A percentile compares a stretch with the other conserved stretches of the same genome.
Evolutionary conservation across 1,140 invertebrate genomes (phyloP).

Genomic region (Asobara japonica): DNA sequence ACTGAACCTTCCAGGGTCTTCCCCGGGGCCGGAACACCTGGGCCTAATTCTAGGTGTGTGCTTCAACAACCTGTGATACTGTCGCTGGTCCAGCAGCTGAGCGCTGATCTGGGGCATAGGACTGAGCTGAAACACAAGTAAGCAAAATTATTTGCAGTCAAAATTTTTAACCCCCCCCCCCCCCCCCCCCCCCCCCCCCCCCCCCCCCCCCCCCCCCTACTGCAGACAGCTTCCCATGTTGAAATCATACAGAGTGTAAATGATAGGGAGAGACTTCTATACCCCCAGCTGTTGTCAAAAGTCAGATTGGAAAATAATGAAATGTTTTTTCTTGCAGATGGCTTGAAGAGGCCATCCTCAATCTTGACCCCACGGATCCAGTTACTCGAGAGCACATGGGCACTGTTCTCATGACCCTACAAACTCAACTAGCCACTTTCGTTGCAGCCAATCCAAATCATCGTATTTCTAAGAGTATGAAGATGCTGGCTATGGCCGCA

Average conservation of each 20-base stretch:
- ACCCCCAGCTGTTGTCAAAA: too few relatives aligned
- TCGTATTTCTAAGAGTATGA: conserved; percentile 75
- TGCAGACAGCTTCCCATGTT: too few relatives aligned
- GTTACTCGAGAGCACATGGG: conserved; percentile 85
- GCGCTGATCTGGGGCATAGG: conserved; percentile 83
- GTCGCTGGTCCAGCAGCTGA: conserved; percentile 92
- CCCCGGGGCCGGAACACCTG: conserved; percentile 70
- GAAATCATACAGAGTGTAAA: too few relatives aligned
- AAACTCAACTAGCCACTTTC: conserved; percentile 78
- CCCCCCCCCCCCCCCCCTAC: too few relatives aligned
- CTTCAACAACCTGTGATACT: conserved; percentile 85
- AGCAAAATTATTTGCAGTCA: too few relatives aligned
- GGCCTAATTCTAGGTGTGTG: conserved; percentile 51
- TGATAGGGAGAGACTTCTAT: too few relatives aligned
- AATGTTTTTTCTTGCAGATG: conserved; percentile 70
- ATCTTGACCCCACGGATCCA: conserved; percentile 79
- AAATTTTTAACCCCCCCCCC: too few relatives aligned
- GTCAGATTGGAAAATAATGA: too few relatives aligned
- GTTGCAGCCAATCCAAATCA: conserved; percentile 75
- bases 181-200: too few relatives aligned
- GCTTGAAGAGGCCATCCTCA: conserved; percentile 87
- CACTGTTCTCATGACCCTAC: conserved; percentile 79
- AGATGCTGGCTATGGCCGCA: conserved; percentile 83
- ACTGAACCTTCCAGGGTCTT: conserved; percentile 84
- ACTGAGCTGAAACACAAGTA: conserved; percentile 91